phyloP scores from a whole-genome alignment of 2,113 vertebrate species.

The Tiliqua scincoides region DNA sequence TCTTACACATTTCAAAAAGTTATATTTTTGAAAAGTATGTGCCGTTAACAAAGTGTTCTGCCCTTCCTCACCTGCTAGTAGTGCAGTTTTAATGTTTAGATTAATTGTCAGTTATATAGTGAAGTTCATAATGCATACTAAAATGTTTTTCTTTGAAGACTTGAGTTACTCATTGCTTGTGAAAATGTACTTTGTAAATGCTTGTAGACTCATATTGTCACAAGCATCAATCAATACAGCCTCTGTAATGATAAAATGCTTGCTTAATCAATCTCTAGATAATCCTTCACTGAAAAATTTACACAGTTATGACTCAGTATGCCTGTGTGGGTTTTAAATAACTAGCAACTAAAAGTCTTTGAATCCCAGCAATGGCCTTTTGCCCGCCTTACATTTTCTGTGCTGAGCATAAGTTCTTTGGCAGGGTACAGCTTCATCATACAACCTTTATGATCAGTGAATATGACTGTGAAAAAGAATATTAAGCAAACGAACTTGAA shows the following conservation, averaged over 20 bases:
- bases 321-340: background rate
- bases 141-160: conserved; percentile 41
- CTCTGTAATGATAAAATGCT: background rate
- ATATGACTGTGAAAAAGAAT: background rate
- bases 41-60: conserved; percentile 4
- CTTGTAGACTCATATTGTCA: background rate
- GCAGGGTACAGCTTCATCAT: background rate
- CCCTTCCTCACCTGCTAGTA: background rate
- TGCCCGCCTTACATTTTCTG: background rate
- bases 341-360: background rate
- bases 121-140: conserved; percentile 12
- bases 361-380: background rate
- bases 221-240: too few relatives aligned
- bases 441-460: background rate
- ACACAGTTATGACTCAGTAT: background rate
- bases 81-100: background rate
- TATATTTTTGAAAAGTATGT: conserved; percentile 16
- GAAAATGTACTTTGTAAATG: rapidly evolving
- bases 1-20: conserved; percentile 37
- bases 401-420: conserved; percentile 8
- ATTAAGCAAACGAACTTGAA: background rate
- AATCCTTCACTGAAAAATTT: background rate
- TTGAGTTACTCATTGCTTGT: background rate
- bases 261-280: background rate
- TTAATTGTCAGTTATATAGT: conserved; percentile 28